phyloP scores from a whole-genome alignment of 2,797 vertebrate genomes.

The Pterois miles region DNA sequence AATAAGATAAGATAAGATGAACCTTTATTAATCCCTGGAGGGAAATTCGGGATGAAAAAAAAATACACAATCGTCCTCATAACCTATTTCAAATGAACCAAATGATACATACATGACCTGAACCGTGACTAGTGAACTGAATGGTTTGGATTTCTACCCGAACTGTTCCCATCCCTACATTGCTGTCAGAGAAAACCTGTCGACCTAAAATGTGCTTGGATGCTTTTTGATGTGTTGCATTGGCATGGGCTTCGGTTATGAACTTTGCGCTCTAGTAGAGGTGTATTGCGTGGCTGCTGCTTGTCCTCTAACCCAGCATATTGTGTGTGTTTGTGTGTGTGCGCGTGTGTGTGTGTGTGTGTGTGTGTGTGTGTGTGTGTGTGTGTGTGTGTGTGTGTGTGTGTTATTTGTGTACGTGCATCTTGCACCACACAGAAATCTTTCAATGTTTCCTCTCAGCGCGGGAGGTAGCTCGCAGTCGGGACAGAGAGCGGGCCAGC shows the following conservation, averaged over 20 bases:
- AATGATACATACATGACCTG: too few species aligned
- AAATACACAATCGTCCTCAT: too few species aligned
- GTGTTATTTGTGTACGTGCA: constrained; percentile 63
- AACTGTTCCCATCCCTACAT: too few species aligned
- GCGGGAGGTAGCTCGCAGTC: constrained; percentile 93
- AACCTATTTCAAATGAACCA: too few species aligned
- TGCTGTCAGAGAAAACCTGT: neutral
- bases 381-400: constrained; percentile 27
- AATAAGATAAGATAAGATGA: too few species aligned
- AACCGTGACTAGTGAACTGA: too few species aligned
- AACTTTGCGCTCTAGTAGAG: neutral
- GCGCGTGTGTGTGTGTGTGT: constrained; percentile 18
- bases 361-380: constrained; percentile 28
- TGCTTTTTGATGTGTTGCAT: neutral
- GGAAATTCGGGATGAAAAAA: too few species aligned
- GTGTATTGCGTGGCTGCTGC: constrained; percentile 23
- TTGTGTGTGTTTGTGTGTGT: constrained; percentile 25
- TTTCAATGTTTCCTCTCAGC: constrained; percentile 99
- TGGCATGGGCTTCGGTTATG: neutral
- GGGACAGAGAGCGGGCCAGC: constrained; percentile 90
- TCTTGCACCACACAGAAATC: constrained; percentile 93
- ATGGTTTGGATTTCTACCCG: too few species aligned
- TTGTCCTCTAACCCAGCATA: constrained; percentile 76
- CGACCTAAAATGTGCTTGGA: neutral
- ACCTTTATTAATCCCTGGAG: too few species aligned